phyloP scores from a whole-genome alignment of 2,888 invertebrate genomes.

The Drosophila peninsularis region DNA sequence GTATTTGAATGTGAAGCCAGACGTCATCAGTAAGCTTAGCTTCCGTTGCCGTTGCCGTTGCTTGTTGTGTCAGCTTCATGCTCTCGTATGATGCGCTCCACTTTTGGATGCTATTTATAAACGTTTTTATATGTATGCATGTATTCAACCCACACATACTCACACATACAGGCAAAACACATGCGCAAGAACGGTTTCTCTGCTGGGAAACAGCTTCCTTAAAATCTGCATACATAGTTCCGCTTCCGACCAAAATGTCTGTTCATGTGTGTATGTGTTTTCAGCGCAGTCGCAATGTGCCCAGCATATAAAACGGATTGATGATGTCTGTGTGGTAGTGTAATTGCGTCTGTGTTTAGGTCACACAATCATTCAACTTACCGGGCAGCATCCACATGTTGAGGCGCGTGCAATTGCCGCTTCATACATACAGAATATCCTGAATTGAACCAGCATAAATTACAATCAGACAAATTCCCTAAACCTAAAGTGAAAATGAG shows the following conservation, averaged over 20 bases:
- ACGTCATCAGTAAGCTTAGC: conserved; percentile 61
- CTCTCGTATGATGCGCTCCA: conserved; percentile 65
- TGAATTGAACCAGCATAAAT: conserved; percentile 10
- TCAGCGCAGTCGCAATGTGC: conserved; percentile 65
- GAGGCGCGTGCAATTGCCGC: conserved; percentile 57
- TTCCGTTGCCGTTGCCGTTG: conserved; percentile 58
- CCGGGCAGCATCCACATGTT: conserved; percentile 77
- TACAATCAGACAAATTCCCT: not conserved
- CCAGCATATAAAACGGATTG: conserved; percentile 29
- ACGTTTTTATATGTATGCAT: conserved; percentile 38
- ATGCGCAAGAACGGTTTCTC: conserved; percentile 52
- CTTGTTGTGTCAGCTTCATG: conserved; percentile 18
- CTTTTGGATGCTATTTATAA: conserved; percentile 79
- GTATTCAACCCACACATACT: conserved; percentile 12
- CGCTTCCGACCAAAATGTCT: conserved; percentile 67
- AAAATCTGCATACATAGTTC: conserved; percentile 76
- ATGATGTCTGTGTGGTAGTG: conserved; percentile 17
- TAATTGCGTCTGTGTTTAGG: conserved; percentile 23
- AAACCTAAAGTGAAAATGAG: not conserved
- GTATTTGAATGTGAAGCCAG: conserved; percentile 23
- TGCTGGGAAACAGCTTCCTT: conserved; percentile 62
- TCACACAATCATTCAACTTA: conserved; percentile 54
- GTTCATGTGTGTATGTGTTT: conserved; percentile 19
- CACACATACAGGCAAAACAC: conserved; percentile 36
- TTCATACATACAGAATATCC: conserved; percentile 22